Base-by-base conservation (phyloP, 1,140 invertebrate genomes). In the Bombus difficillimus region DNA sequence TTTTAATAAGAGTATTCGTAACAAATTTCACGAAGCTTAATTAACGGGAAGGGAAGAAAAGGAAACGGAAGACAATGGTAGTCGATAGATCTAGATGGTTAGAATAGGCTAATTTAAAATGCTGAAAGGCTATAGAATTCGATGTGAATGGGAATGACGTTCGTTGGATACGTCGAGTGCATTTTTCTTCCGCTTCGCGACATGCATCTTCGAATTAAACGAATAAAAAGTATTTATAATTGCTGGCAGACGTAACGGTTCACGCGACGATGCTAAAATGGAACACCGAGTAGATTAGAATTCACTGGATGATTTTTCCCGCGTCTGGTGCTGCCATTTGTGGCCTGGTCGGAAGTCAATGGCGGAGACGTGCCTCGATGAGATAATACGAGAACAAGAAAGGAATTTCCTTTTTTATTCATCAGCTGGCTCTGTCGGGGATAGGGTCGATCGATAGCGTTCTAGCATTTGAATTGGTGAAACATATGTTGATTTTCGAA, bases 261-360 rank as follows among this genome's bases (percentile, higher is more conserved):
- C 64, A 12, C n/a, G 62, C 66, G 22, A 41, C 57, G n/a, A 41
- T 25, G 68, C 64, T 87, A 78, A 90, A 88, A 86, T 66, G 57
- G 81, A 15, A 83, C 81, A 69, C 32, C 32, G 75, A n/a, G 78
- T 83, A 59, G 80, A 91, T 92, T 90, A 89, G 79, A 80, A 92
- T 92, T 92, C 91, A 89, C 62, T 25, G 73, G 69, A 81, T 72
- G 89, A 83, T 85, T 89, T 89, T 82, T 86, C 81, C 68, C 79
- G 72, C 41, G 72, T 83, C 74, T 85, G 47, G 66, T 71, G 79
- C 43, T 86, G 72, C 88, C 88, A 91, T 91, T 89, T 86, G 90
- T 69, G 81, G 83, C 73, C 68, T 84, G 90, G 85, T 88, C 86
- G 91, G 88, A 91, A 92, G 88, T 91, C 80, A 76, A 81, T 32